phyloP scores from a whole-genome alignment of 2,888 invertebrate species.

The Scaptomyza polygonia region DNA sequence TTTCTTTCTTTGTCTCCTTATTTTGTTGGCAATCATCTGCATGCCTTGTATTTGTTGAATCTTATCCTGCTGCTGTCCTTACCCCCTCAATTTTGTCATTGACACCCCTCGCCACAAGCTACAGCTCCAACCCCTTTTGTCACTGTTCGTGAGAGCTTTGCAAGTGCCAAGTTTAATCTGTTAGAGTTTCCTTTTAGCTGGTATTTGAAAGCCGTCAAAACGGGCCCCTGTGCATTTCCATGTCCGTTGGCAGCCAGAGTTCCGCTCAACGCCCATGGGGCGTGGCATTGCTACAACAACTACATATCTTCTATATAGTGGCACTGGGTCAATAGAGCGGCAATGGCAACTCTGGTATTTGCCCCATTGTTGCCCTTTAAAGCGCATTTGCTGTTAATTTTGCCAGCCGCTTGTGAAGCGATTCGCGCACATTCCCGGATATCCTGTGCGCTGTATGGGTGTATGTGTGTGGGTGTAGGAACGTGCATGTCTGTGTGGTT shows the following conservation, averaged over 20 bases:
- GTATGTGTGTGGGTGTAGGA: slow-evolving; percentile 9
- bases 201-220: slow-evolving; percentile 47
- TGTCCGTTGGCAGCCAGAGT: slow-evolving; percentile 54
- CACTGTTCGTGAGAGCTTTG: slow-evolving; percentile 45
- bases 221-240: slow-evolving; percentile 48
- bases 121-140: background rate
- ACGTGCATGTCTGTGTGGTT: slow-evolving; percentile 23
- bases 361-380: slow-evolving; percentile 77
- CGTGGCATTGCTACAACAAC: slow-evolving; percentile 29
- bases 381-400: slow-evolving; percentile 79
- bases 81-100: background rate
- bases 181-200: slow-evolving; percentile 73
- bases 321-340: slow-evolving; percentile 76
- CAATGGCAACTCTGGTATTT: slow-evolving; percentile 53
- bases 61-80: slow-evolving; percentile 1
- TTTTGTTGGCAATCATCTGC: slow-evolving; percentile 59
- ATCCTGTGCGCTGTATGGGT: slow-evolving; percentile 54
- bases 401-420: slow-evolving; percentile 71
- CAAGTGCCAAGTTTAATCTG: slow-evolving; percentile 79
- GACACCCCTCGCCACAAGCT: too few species aligned
- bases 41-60: slow-evolving; percentile 42
- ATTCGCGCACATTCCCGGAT: slow-evolving; percentile 72
- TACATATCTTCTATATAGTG: slow-evolving; percentile 50
- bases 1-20: background rate
- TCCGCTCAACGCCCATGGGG: slow-evolving; percentile 37